A percentile compares a stretch with the other conserved stretches of the same genome.
These are phyloP conservation scores for Ianthella basta DNA, from an alignment of 37 sponge, comb jelly and placozoan genomes.

Conservation along the genomic window DNA sequence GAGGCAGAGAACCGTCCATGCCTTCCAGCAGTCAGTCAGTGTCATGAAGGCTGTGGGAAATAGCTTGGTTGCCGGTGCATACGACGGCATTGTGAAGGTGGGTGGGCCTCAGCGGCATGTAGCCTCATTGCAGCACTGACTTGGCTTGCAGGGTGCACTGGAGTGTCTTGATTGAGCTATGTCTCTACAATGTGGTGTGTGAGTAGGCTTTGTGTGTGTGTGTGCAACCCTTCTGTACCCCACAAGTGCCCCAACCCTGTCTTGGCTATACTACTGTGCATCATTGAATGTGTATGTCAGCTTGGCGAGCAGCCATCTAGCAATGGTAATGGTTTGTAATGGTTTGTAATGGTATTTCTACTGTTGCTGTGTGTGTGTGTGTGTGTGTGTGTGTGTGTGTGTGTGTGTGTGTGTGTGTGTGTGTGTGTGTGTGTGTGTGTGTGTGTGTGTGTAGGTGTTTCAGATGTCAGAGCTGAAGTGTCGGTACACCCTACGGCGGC, in stretches of 20 bases:
- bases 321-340: not conserved
- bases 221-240: no score
- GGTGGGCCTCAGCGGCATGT: no score
- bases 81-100: conserved; percentile 64
- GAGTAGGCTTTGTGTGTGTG: not conserved
- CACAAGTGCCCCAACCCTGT: no score
- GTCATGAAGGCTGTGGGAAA: conserved; percentile 38
- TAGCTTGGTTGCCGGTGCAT: conserved; percentile 56
- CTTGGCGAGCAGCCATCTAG: no score
- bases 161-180: not conserved
- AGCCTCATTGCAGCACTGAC: not conserved
- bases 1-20: conserved; percentile 24
- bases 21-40: conserved; percentile 62
- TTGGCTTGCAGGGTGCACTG: not conserved
- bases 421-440: not conserved
- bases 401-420: not conserved
- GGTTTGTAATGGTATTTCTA: not conserved
- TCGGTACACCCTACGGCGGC: conserved; percentile 29
- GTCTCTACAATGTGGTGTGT: not conserved
- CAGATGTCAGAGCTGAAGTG: conserved; percentile 10
- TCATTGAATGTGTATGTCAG: no score
- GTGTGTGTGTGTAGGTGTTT: conserved; percentile 10
- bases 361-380: not conserved
- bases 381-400: not conserved
- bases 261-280: no score